phyloP scores from a whole-genome alignment of 2,113 vertebrate species.

The Stomatorhinus ivindoensis region DNA sequence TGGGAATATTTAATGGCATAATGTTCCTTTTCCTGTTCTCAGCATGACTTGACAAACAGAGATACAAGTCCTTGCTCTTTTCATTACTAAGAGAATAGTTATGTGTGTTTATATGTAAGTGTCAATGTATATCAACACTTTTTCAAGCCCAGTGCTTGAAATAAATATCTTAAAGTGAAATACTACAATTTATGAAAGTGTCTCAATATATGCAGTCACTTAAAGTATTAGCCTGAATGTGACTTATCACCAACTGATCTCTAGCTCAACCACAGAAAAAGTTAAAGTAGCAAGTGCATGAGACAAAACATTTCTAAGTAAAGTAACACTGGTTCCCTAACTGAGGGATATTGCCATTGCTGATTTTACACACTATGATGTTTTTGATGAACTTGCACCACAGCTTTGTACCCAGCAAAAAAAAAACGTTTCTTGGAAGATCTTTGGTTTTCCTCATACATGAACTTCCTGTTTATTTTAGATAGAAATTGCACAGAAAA shows the following conservation, averaged over 20 bases:
- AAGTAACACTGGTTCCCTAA: neutral
- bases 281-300: neutral
- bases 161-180: neutral
- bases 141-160: neutral
- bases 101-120: neutral
- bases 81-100: neutral
- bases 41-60: neutral
- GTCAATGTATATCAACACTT: neutral
- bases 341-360: neutral
- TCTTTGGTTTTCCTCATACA: neutral
- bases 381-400: neutral
- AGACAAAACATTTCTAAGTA: conserved; percentile 5
- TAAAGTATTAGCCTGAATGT: neutral
- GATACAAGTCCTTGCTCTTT: neutral
- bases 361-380: neutral
- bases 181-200: neutral
- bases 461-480: neutral
- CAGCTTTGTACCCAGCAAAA: neutral
- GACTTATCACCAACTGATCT: neutral
- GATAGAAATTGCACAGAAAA: neutral
- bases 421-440: neutral
- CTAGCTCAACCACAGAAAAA: neutral
- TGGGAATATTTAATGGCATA: neutral
- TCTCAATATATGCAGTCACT: neutral
- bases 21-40: neutral